These are phyloP conservation scores for Dinoponera quadriceps DNA, from an alignment of 1,140 invertebrate genomes.

Conservation along the genomic window DNA sequence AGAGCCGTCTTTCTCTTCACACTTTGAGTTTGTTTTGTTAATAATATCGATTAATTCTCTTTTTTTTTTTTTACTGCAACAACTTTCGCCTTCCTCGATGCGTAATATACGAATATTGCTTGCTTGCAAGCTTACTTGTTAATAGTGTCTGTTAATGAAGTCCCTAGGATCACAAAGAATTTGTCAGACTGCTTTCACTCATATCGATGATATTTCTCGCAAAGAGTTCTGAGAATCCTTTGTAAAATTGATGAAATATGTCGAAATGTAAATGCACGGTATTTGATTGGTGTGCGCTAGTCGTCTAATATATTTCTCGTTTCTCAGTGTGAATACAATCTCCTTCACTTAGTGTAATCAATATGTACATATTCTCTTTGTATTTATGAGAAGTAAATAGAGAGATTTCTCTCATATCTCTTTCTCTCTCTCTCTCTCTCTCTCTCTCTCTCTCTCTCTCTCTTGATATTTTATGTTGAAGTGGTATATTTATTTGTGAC, in stretches of 20 bases:
- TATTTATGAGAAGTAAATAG: too few species aligned
- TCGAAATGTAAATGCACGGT: conserved; percentile 30
- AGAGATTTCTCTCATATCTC: too few species aligned
- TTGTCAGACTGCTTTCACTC: neutral
- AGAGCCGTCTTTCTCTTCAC: conserved; percentile 27
- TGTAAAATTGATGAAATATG: neutral
- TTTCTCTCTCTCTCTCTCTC: too few species aligned
- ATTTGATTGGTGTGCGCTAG: conserved; percentile 20
- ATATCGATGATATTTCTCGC: too few species aligned
- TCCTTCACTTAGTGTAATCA: conserved; percentile 13
- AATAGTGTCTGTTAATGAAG: too few species aligned
- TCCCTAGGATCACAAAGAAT: neutral
- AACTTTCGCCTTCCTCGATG: neutral
- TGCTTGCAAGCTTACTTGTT: neutral
- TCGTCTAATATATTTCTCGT: conserved; percentile 9
- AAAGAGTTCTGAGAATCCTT: neutral
- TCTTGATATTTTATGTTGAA: conserved; percentile 23
- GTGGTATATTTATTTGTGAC: conserved; percentile 64
- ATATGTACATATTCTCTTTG: neutral
- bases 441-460: too few species aligned
- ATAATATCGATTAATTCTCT: conserved; percentile 22
- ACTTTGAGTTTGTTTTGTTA: conserved; percentile 16
- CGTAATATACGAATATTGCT: neutral
- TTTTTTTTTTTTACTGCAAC: conserved; percentile 17
- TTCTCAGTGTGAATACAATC: neutral